These are phyloP conservation scores for Seriola dumerili DNA, from an alignment of 2,113 vertebrate species.

Conservation along the genomic window DNA sequence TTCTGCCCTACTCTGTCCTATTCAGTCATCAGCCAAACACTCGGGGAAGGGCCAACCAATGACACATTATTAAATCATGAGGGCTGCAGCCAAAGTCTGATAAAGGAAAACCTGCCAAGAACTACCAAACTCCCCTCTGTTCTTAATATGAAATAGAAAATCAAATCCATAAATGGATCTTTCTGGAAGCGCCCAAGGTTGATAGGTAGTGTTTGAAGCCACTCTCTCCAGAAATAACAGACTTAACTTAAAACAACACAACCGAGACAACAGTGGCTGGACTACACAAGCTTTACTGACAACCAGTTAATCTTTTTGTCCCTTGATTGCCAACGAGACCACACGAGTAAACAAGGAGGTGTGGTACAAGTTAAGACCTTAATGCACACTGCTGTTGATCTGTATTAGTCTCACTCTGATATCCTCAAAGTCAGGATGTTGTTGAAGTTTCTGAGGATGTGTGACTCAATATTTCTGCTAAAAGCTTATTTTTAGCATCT, in stretches of 20 bases:
- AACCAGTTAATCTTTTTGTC: constrained; percentile 22
- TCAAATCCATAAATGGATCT: constrained; percentile 28
- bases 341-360: constrained; percentile 6
- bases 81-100: constrained; percentile 40
- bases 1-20: constrained; percentile 27
- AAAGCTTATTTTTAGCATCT: constrained; percentile 43
- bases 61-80: constrained; percentile 58
- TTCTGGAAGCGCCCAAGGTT: constrained; percentile 10
- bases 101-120: constrained; percentile 33
- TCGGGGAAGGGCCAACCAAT: constrained; percentile 40
- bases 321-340: neutral
- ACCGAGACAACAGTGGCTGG: constrained; percentile 9
- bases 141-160: constrained; percentile 24
- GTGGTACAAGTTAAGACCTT: neutral
- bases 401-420: neutral
- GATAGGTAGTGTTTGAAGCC: constrained; percentile 28
- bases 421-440: constrained; percentile 23
- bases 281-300: constrained; percentile 25
- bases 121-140: constrained; percentile 22
- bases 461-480: constrained; percentile 23
- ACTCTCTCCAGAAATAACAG: constrained; percentile 36
- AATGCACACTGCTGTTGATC: constrained; percentile 2
- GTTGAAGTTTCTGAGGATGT: constrained; percentile 6
- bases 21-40: constrained; percentile 42
- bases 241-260: constrained; percentile 17